Evolutionary conservation across 2,888 invertebrate species (phyloP).

Genomic region (Dimorphilus gyrociliatus): DNA sequence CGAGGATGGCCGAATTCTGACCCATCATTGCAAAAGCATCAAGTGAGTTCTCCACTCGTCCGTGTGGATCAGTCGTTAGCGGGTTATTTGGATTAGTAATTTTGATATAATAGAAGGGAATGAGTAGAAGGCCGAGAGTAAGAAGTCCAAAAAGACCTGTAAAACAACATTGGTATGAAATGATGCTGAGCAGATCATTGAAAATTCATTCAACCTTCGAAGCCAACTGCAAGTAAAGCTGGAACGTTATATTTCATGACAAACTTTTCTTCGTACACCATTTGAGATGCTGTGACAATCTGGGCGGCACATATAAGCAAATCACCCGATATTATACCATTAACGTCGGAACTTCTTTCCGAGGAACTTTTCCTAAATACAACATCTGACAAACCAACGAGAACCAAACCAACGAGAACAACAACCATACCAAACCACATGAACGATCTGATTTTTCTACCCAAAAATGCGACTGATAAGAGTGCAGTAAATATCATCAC

Average conservation of each 20-base stretch:
- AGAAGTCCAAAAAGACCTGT: constrained; percentile 51
- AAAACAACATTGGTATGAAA: too few relatives aligned
- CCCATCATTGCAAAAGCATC: constrained; percentile 70
- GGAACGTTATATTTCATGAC: constrained; percentile 67
- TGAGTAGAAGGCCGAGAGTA: constrained; percentile 47
- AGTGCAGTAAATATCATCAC: constrained; percentile 28
- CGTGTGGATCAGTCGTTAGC: constrained; percentile 36
- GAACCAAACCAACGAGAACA: constrained; percentile 32
- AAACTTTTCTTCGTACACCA: constrained; percentile 86
- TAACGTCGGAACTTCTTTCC: constrained; percentile 32
- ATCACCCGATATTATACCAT: constrained; percentile 58
- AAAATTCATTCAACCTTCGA: constrained; percentile 55
- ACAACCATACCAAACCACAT: constrained; percentile 40
- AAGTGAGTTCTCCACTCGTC: constrained; percentile 56
- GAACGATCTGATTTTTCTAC: constrained; percentile 23
- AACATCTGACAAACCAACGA: constrained; percentile 33
- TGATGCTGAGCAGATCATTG: constrained; percentile 1
- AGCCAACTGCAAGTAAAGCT: constrained; percentile 75
- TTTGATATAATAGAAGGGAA: constrained; percentile 62
- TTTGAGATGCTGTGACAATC: constrained; percentile 69
- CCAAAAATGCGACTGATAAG: constrained; percentile 25
- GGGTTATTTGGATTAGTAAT: constrained; percentile 56
- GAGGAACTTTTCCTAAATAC: constrained; percentile 13
- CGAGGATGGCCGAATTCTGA: constrained; percentile 46
- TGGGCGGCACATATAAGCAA: constrained; percentile 47